Conservation (phyloP, 2,797 vertebrate genomes). For the Trachops cirrhosus region DNA sequence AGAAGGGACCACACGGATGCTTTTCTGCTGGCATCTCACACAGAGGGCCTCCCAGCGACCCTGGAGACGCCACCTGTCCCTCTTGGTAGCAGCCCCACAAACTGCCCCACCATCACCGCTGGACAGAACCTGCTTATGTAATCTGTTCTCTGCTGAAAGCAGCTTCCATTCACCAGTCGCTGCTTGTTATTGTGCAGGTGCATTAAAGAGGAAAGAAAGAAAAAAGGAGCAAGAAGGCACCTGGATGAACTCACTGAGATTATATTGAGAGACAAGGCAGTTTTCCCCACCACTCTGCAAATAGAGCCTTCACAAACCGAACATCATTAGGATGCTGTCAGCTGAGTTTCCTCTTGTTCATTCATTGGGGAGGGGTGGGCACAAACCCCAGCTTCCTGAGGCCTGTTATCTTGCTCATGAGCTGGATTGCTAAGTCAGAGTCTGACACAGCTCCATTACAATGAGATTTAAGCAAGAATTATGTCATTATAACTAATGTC, state of each 20-base stretch:
- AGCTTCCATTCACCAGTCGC: constrained; percentile 64
- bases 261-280: constrained; percentile 29
- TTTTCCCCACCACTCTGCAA: background rate
- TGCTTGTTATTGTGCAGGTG: constrained; percentile 56
- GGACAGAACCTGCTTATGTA: constrained; percentile 32
- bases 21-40: background rate
- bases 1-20: background rate
- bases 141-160: background rate
- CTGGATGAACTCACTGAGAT: background rate
- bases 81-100: background rate
- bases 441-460: background rate
- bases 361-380: background rate
- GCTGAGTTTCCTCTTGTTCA: background rate
- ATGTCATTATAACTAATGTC: background rate
- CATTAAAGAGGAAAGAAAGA: background rate
- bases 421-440: background rate
- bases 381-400: background rate
- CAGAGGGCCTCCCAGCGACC: background rate
- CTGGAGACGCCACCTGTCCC: background rate
- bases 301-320: constrained; percentile 65
- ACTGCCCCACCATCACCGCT: background rate
- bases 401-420: background rate
- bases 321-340: constrained; percentile 11
- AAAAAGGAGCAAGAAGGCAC: background rate
- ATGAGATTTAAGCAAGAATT: background rate